Conservation (phyloP, 2,797 vertebrate genomes). For the Gobio occitaniae region DNA sequence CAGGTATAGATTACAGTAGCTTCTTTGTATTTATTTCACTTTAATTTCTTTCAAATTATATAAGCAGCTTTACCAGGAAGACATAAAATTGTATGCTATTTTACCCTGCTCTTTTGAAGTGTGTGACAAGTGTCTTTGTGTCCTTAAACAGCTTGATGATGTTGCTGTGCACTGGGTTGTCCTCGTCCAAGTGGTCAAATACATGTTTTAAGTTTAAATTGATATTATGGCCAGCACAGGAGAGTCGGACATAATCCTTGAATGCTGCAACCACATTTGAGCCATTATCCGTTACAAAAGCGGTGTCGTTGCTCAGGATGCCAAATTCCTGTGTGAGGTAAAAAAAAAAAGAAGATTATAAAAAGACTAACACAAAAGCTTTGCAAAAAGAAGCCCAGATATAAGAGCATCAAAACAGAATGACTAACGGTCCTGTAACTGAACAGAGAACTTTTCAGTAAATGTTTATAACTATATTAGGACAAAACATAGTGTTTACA, state of each 20-base stretch:
- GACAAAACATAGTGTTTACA: neutral
- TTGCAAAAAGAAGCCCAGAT: no score
- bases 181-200: neutral
- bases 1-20: neutral
- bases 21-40: slow-evolving; percentile 1
- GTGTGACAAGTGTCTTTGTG: neutral
- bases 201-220: neutral
- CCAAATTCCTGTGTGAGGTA: no score
- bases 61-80: neutral
- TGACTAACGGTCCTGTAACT: no score
- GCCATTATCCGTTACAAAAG: neutral
- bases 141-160: slow-evolving; percentile 12
- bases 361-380: no score
- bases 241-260: neutral
- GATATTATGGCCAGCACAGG: slow-evolving; percentile 2
- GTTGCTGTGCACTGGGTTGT: neutral
- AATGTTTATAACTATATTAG: no score
- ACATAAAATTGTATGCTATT: neutral
- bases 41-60: neutral
- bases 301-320: neutral
- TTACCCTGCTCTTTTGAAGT: slow-evolving; percentile 13
- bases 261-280: slow-evolving; percentile 19
- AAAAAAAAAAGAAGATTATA: no score
- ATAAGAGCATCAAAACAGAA: no score
- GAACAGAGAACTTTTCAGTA: no score